Base-by-base conservation (phyloP, 2,888 invertebrate species). In the Pinctada fucata region DNA sequence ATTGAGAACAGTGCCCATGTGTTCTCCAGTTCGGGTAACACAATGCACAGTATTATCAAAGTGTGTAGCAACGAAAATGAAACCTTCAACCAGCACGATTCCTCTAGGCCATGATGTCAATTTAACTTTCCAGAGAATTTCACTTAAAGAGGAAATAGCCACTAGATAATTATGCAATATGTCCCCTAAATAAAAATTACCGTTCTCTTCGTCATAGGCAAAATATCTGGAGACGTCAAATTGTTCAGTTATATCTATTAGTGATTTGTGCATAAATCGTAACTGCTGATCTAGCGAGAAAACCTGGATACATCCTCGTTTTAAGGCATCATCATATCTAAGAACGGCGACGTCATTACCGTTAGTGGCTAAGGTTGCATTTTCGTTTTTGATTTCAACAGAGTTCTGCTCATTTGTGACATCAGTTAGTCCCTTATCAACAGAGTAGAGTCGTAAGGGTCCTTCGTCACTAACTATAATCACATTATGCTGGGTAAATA, bases 11-110 rank as follows among this genome's bases (percentile, higher is more conserved):
- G 66, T 63, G 1, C 74, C 74, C 10, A 65, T n/a, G 13, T 74
- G 50, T 8, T 66, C 66, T 31, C 74, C 74, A 5, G n/a, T n/a
- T 4, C 13, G 50, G n/a, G 31, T 65, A 16, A 64, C 4, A 65
- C 74, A 74, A 31, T 74, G 74, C 10, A 74, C 66, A 49, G 45
- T 66, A 45, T 74, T 65, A 31, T 74, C 74, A 31, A 66, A 74
- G 50, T 63, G 66, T 2, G 74, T 74, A n/a, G 74, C 74, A 16
- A 74, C 74, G 13, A 74, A 51, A 31, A 74, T 50, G 10, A 50
- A 63, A 13, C 50, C 31, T 8, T 66, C 31, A 13, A 66, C 49
- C 16, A 74, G 48, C 16, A 66, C 65, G n/a, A 74, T 64, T 13
- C 74, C 74, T 8, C 74, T 49, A 8, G 74, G 74, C 74, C 74